These are phyloP conservation scores for Papilio polyxenes DNA, from an alignment of 1,140 invertebrate species.

Conservation along the genomic window DNA sequence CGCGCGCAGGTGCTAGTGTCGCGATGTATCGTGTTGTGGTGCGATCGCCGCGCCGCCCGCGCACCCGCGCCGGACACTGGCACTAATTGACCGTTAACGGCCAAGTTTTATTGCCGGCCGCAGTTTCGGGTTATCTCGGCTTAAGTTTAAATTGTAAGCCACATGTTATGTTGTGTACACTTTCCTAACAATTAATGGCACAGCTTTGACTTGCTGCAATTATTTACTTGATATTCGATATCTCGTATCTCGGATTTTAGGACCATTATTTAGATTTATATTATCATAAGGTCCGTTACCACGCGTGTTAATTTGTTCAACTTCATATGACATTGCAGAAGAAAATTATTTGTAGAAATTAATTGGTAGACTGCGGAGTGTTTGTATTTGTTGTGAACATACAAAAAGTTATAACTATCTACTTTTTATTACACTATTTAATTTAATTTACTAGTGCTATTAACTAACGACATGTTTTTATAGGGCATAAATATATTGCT, in stretches of 20 bases:
- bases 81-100: constrained; percentile 74
- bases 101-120: constrained; percentile 65
- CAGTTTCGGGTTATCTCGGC: constrained; percentile 66
- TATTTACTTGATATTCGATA: constrained; percentile 35
- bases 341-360: neutral
- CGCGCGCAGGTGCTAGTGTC: constrained; percentile 44
- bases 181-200: constrained; percentile 57
- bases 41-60: neutral
- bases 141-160: constrained; percentile 64
- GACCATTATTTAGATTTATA: constrained; percentile 9
- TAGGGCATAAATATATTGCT: neutral
- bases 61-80: constrained; percentile 52
- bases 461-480: neutral
- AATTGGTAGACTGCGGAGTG: neutral
- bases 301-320: neutral
- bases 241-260: constrained; percentile 7
- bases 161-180: constrained; percentile 62
- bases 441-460: neutral
- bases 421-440: neutral
- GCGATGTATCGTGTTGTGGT: constrained; percentile 13
- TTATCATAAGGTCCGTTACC: neutral
- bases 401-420: neutral
- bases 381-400: neutral
- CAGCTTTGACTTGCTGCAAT: constrained; percentile 34
- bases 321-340: neutral